These are phyloP conservation scores for Schizopygopsis pylzovi DNA, from an alignment of 2,797 vertebrate genomes.

Conservation along the genomic window DNA sequence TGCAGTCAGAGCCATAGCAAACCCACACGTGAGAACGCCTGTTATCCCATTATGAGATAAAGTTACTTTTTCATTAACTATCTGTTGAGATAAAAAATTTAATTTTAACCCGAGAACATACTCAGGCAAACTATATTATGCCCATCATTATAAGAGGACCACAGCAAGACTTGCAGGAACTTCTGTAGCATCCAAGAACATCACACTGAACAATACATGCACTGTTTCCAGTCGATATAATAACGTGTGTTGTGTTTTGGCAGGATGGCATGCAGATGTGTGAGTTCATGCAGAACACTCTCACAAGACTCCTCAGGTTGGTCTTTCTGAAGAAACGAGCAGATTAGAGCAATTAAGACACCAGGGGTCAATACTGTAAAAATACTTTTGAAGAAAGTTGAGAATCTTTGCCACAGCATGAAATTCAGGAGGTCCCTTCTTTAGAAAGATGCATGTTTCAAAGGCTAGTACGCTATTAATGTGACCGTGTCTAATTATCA, in stretches of 20 bases:
- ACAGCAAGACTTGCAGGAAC: neutral
- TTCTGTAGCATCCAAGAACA: no score
- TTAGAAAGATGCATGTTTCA: neutral
- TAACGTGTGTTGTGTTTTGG: conserved; percentile 54
- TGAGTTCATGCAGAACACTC: conserved; percentile 95
- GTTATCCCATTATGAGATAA: neutral
- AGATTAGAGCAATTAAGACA: neutral
- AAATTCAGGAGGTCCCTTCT: neutral
- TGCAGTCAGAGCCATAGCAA: conserved; percentile 84
- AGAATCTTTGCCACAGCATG: neutral
- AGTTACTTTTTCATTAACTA: neutral
- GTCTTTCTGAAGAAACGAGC: neutral
- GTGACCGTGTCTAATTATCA: neutral
- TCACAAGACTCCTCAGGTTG: conserved; percentile 92
- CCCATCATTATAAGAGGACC: neutral
- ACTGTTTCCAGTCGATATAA: neutral
- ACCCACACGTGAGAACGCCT: conserved; percentile 77
- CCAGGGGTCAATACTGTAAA: neutral
- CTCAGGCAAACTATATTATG: neutral
- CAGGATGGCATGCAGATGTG: conserved; percentile 94
- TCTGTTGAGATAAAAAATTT: neutral
- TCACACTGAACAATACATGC: neutral
- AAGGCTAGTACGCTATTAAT: neutral
- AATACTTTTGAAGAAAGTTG: neutral
- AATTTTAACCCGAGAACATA: neutral